phyloP scores from a whole-genome alignment of 2,113 vertebrate genomes.

The Sigmodon hispidus region DNA sequence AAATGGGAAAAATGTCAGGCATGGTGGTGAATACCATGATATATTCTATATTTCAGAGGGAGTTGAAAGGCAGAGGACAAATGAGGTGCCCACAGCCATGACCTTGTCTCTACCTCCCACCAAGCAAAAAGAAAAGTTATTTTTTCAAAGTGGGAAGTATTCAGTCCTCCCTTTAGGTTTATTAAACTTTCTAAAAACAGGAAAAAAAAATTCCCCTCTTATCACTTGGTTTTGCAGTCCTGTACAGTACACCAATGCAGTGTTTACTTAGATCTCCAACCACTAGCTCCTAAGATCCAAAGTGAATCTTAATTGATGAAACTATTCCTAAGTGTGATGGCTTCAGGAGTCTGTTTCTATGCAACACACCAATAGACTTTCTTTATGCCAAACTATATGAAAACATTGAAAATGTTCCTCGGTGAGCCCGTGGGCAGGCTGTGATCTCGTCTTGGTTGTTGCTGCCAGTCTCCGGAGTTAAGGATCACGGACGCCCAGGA shows the following conservation, averaged over 20 bases:
- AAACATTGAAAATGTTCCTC: neutral
- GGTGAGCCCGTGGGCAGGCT: neutral
- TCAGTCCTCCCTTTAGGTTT: neutral
- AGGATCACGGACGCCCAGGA: neutral
- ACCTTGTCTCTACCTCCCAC: neutral
- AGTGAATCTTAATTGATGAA: neutral
- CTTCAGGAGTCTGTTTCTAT: neutral
- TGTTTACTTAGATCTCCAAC: neutral
- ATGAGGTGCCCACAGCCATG: neutral
- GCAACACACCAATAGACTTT: neutral
- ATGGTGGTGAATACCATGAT: neutral
- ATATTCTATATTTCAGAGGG: neutral
- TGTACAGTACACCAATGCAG: neutral
- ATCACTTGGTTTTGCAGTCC: neutral
- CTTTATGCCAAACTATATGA: neutral
- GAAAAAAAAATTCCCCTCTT: neutral
- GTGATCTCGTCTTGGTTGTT: neutral
- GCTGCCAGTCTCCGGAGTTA: neutral
- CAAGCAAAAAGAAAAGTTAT: neutral
- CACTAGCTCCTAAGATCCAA: neutral
- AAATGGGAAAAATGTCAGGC: neutral
- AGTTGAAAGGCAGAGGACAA: neutral
- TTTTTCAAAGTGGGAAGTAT: neutral
- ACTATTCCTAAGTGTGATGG: neutral
- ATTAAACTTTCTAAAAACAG: neutral